Evolutionary conservation across 2,113 vertebrate genomes (phyloP), one percentile per base, ranked within the genome.

Genomic region (pig (Sus scrofa)): DNA sequence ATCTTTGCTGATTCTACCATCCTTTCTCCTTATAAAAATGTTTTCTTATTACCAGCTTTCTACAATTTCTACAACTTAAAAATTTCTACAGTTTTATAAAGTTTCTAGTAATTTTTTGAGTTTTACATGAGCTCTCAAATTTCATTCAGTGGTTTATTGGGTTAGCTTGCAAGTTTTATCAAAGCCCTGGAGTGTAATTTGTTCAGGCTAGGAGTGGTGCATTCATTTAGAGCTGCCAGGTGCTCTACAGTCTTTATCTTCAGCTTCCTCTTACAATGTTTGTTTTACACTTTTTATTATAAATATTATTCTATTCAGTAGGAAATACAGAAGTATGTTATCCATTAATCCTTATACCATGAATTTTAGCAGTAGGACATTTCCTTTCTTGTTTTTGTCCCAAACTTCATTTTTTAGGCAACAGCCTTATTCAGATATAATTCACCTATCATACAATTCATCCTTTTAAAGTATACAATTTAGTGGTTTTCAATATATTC

Each of bases 221-320:
- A 68, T 94, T 94, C 78, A 78, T 83, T 85, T 96, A 79, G 83
- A 94, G 22, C 15, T 74, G 84, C 91, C 92, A 96, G 65, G 71
- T 94, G 65, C 88, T 96, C 91, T 86, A 89, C 0, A 78, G 16
- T 54, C 62, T 91, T 83, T 91, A 32, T 88, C 75, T 88, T 91
- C 88, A 81, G n/a, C 85, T 89, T 58, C 92, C 65, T 96, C 65
- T 96, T 94, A 88, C 10, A 88, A 34, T 94, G 92, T 96, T 97
- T 97, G 73, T 96, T 97, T 92, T 94, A 88, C 54, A 54, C 92
- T 89, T 89, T 96, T 89, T 44, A 88, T 85, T 94, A 50, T 94
- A 34, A 92, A 67, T 89, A 74, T 60, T 77, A 84, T 67, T 86
- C 67, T 77, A 82, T 92, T 88, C 67, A 94, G n/a, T 81, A 67